A percentile compares a stretch with the other conserved stretches of the same genome.
phyloP scores from a whole-genome alignment of 2,888 invertebrate species.

The Nineta flava region DNA sequence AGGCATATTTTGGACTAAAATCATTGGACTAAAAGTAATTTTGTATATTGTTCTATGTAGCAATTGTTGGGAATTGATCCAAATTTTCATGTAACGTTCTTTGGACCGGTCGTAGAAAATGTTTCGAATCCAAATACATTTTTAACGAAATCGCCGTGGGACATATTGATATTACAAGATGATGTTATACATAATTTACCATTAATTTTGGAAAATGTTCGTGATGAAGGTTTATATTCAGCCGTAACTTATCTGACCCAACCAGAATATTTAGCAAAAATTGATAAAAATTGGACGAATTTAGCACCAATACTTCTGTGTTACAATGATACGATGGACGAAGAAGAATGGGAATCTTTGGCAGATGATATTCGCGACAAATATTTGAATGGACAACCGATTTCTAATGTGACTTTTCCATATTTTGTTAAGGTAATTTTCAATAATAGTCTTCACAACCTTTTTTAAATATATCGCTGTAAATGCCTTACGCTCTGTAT shows the following conservation, averaged over 20 bases:
- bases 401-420: too few species aligned
- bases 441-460: too few species aligned
- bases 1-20: too few species aligned
- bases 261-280: constrained; percentile 6
- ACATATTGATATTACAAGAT: constrained; percentile 31
- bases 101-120: constrained; percentile 53
- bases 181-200: constrained; percentile 47
- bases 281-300: constrained; percentile 24
- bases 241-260: constrained; percentile 7
- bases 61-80: too few species aligned
- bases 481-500: too few species aligned
- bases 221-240: constrained; percentile 46
- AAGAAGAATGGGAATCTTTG: too few species aligned
- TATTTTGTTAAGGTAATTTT: too few species aligned
- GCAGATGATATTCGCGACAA: too few species aligned
- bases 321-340: constrained; percentile 22
- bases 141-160: constrained; percentile 45
- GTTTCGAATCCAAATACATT: constrained; percentile 34
- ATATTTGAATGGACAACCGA: too few species aligned
- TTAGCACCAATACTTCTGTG: constrained; percentile 25
- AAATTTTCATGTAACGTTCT: constrained; percentile 31
- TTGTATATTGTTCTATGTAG: too few species aligned
- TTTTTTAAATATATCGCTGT: too few species aligned
- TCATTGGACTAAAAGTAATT: too few species aligned
- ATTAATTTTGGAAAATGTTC: constrained; percentile 49